Base-by-base conservation (phyloP, 2,888 invertebrate genomes). In the Pachymerium ferrugineum region DNA sequence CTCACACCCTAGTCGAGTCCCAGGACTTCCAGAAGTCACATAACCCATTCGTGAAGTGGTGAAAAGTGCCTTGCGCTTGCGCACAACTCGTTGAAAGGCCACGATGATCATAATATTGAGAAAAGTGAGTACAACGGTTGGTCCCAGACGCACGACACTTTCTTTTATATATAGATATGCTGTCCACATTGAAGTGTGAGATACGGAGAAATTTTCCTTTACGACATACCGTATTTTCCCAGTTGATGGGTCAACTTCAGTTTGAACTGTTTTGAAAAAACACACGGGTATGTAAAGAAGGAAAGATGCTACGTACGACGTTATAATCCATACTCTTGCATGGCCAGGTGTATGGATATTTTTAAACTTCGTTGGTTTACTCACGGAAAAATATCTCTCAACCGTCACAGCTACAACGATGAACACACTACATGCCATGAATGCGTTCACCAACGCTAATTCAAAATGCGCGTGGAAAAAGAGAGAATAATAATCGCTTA, bases 371-470 rank as follows among this genome's bases (percentile, higher is more conserved):
- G 81, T 81, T n/a, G 83, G 83, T 33, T 80, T 80, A 76, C 84
- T 84, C 12, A 85, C 83, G 5, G 85, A 85, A 76, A 84, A 82
- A 78, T 84, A 85, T 33, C 85, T 81, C 76, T 84, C 84, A 19
- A 85, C 80, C 1, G 85, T 85, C 22, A 85, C 81, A 75, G 84
- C 84, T 5, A 85, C 83, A 10, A 85, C 85, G 74, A 85, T 82
- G 80, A 84, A 85, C n/a, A 85, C 85, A 71, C 82, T 82, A 33
- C 83, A 81, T 4, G 84, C 84, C 84, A 85, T 85, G 78, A 85
- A 81, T 3, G 83, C 81, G 77, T 85, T 85, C 22, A 84, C 82
- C 73, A 85, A 76, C 0, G 84, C 83, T 73, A 85, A 81, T 74
- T 84, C 85, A 74, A 85, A 77, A 77, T 85, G 83, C 3, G 84